Conservation (phyloP, 30 jellyfish, hydroid and myxozoan species). For the Sanderia malayensis region DNA sequence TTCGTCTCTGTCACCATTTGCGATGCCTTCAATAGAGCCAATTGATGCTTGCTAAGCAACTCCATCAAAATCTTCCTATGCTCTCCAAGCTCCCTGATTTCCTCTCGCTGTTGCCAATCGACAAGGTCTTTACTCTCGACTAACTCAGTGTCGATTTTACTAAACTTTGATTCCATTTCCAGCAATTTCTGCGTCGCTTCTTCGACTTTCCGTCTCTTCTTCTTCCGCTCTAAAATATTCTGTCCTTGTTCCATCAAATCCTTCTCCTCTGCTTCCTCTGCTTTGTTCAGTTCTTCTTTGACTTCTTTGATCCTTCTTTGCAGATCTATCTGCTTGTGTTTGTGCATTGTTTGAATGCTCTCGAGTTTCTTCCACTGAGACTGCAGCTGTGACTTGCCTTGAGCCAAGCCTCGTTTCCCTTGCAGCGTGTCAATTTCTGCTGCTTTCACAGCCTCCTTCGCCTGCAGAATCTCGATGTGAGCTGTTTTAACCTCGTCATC, state of each 20-base stretch:
- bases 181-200: conserved; percentile 88
- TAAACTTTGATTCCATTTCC: conserved; percentile 76
- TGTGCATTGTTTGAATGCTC: conserved; percentile 58
- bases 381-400: conserved; percentile 80
- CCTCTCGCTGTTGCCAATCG: conserved; percentile 90
- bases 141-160: conserved; percentile 36
- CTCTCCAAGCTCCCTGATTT: conserved; percentile 66
- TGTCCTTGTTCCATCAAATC: conserved; percentile 79
- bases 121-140: conserved; percentile 63
- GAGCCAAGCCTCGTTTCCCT: conserved; percentile 83
- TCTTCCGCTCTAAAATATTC: conserved; percentile 68
- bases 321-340: conserved; percentile 69
- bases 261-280: conserved; percentile 90
- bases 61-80: conserved; percentile 80
- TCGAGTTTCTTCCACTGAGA: conserved; percentile 86
- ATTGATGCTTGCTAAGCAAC: conserved; percentile 86
- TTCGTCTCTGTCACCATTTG: conserved; percentile 90
- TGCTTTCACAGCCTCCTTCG: conserved; percentile 77
- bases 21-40: conserved; percentile 89
- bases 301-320: conserved; percentile 66
- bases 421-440: conserved; percentile 89
- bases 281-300: conserved; percentile 53
- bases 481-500: conserved; percentile 86
- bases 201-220: conserved; percentile 90
- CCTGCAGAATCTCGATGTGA: conserved; percentile 75